Conservation (phyloP, 2,113 vertebrate species). For the Podiceps cristatus region DNA sequence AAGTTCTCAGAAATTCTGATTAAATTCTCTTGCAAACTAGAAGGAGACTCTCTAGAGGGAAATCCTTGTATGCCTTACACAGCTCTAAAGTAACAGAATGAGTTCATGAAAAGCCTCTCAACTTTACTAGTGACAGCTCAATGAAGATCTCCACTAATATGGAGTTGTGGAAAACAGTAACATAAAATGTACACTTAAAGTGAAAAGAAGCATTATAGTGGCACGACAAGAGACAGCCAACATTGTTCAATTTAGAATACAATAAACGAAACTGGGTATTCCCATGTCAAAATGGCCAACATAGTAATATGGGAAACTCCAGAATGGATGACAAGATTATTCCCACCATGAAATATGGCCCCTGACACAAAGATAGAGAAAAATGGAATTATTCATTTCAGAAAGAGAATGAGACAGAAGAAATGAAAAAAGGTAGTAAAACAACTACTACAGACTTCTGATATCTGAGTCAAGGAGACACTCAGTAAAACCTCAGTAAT, state of each 20-base stretch:
- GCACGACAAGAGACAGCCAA: neutral
- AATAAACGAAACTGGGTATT: neutral
- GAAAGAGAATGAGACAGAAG: neutral
- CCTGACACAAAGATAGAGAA: neutral
- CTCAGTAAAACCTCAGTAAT: neutral
- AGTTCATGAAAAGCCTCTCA: neutral
- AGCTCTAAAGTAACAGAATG: neutral
- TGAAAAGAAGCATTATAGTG: neutral
- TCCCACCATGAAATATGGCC: neutral
- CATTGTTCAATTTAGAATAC: neutral
- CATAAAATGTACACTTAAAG: neutral
- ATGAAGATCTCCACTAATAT: neutral
- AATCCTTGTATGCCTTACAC: neutral
- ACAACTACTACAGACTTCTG: neutral
- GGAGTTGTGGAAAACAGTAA: neutral
- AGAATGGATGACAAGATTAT: neutral
- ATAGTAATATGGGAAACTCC: neutral
- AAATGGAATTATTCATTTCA: neutral
- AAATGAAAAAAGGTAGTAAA: neutral
- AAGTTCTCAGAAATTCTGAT: neutral
- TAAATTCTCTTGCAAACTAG: neutral
- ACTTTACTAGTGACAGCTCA: neutral
- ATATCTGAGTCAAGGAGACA: neutral
- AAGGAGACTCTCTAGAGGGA: neutral
- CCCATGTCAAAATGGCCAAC: neutral